Percentiles rank a stretch among this genome's conserved stretches.
phyloP scores from a whole-genome alignment of 2,797 vertebrate species.

The Enteromius unitaeniatus region DNA sequence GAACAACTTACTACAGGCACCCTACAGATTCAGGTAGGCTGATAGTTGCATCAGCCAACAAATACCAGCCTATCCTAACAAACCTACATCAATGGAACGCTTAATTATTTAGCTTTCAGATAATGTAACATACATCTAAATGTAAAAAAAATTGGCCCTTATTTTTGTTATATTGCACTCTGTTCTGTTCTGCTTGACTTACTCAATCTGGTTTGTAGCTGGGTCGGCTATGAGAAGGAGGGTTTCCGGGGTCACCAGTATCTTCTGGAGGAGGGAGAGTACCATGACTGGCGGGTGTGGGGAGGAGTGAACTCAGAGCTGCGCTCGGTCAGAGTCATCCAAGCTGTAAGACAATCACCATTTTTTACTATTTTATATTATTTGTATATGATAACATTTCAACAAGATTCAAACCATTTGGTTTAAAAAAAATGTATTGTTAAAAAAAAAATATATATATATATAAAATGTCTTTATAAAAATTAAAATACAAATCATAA shows the following conservation, averaged over 20 bases:
- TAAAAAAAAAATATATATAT: too few species aligned
- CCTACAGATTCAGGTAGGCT: too few species aligned
- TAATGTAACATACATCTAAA: too few species aligned
- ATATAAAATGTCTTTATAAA: too few species aligned
- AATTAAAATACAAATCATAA: not conserved
- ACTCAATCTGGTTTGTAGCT: conserved; percentile 74
- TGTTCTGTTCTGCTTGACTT: not conserved
- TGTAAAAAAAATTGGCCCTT: too few species aligned
- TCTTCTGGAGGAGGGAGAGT: conserved; percentile 94
- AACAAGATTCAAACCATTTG: not conserved
- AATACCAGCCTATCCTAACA: too few species aligned
- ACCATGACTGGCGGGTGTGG: conserved; percentile 91
- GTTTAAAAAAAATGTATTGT: too few species aligned
- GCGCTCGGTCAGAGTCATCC: conserved; percentile 86
- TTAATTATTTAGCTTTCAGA: too few species aligned
- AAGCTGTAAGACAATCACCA: conserved; percentile 79
- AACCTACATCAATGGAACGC: too few species aligned
- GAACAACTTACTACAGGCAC: too few species aligned
- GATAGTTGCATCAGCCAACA: too few species aligned
- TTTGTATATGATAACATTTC: not conserved
- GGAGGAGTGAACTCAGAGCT: conserved; percentile 85
- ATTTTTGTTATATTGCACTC: not conserved
- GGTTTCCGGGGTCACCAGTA: conserved; percentile 95
- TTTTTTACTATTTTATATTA: not conserved
- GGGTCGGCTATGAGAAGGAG: conserved; percentile 95